Base-by-base conservation (phyloP, 53 echinoderm and acorn worm genomes). In the Holothuria leucospilota region DNA sequence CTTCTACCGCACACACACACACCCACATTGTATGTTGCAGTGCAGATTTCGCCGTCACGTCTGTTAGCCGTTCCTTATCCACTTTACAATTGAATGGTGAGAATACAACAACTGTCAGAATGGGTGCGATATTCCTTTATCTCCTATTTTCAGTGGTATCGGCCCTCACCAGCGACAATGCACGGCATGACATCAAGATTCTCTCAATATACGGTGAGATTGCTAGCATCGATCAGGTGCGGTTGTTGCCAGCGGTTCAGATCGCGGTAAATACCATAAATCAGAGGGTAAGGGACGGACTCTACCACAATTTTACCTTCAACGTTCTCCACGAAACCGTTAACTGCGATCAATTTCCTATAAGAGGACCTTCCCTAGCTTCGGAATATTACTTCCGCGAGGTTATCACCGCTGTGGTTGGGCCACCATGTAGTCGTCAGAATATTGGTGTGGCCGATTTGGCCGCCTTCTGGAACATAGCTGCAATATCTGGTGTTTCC, bases 351-450 rank as follows among this genome's bases (percentile, higher is more conserved):
- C 81, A 67, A 11, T 20, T 29, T 25, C 87, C 90, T 77, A 81
- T 39, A 25, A 89, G 90, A 21, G 84, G 88, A 12, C 82, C 65
- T 30, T 86, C 90, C 21, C 78, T 93, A 8, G 88, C 91, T 14
- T 88, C 95, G 18, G 71, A 95, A 20, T 27, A 89, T 53, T 95
- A 74, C 75, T 78, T 75, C 81, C 72, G 63, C 0, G 87, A 89
- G 30, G 66, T 68, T 27, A 67, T 94, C 12, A 85, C 67, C 8
- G 89, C 80, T 5, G 85, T 96, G 42, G 72, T 96, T 42, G 96
- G 96, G 14, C 96, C 96, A 42, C 86, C 86, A 1, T 96, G 96
- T 61, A 94, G 96, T 63, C 62, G 82, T 15, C 65, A 71, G 29
- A 74, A 90, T 63, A 62, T 81, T 23, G 73, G 88, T 20, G 86